A percentile compares a stretch with the other conserved stretches of the same genome.
Evolutionary conservation across 2,888 invertebrate species (phyloP).

Genomic region (Drosophila limbata): DNA sequence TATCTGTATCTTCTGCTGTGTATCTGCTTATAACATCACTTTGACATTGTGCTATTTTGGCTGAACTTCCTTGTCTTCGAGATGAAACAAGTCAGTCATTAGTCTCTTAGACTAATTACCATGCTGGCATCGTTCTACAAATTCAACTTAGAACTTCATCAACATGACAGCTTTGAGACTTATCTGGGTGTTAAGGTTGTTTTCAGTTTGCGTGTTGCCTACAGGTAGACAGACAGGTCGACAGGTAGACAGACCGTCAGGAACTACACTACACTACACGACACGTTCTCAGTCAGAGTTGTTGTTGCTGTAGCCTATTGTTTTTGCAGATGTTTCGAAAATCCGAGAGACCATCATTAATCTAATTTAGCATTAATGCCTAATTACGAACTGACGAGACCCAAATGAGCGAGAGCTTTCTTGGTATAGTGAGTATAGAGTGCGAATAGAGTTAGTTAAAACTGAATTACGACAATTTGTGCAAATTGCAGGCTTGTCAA

Average conservation of each 20-base stretch:
- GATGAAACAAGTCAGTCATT: constrained; percentile 59
- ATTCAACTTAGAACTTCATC: constrained; percentile 56
- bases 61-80: constrained; percentile 36
- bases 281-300: constrained; percentile 23
- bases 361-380: constrained; percentile 70
- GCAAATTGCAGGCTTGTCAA: constrained; percentile 33
- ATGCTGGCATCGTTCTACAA: constrained; percentile 45
- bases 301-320: constrained; percentile 33
- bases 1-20: neutral
- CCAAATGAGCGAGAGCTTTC: constrained; percentile 17
- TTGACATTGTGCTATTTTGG: constrained; percentile 57
- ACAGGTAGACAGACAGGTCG: constrained; percentile 18
- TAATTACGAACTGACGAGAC: constrained; percentile 51
- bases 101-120: constrained; percentile 67
- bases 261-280: constrained; percentile 45
- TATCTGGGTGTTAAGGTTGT: constrained; percentile 28
- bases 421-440: no score
- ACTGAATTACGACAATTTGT: constrained; percentile 3
- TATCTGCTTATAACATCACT: constrained; percentile 25
- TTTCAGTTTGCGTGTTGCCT: constrained; percentile 56
- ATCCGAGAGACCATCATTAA: constrained; percentile 67
- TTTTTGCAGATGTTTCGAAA: constrained; percentile 33
- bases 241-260: constrained; percentile 13
- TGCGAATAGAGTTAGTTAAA: neutral
- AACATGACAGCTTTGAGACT: constrained; percentile 38